These are phyloP conservation scores for Limenitis camilla DNA, from an alignment of 2,888 invertebrate species.

Conservation along the genomic window DNA sequence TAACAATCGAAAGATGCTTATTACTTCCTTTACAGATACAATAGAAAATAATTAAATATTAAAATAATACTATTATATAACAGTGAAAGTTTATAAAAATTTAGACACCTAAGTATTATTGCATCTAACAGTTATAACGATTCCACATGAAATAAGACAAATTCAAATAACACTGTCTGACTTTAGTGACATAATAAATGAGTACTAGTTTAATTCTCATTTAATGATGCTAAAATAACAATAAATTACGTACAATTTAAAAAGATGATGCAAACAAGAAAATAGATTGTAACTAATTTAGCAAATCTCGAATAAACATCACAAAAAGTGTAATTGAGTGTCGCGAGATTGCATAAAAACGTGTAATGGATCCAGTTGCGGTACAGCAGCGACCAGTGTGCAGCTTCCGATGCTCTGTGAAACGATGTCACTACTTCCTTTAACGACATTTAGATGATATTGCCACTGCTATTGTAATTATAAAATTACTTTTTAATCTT, in stretches of 20 bases:
- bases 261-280: neutral
- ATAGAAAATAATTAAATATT: constrained; percentile 5
- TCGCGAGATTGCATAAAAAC: neutral
- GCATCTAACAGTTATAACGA: too few relatives aligned
- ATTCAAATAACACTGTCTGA: too few relatives aligned
- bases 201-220: neutral
- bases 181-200: too few relatives aligned
- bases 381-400: neutral
- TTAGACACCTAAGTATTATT: too few relatives aligned
- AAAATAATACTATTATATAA: neutral
- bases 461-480: neutral
- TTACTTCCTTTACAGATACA: neutral
- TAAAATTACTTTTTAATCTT: neutral
- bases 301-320: too few relatives aligned
- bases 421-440: constrained; percentile 5
- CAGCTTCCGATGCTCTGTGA: neutral
- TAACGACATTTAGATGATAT: neutral
- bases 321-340: neutral
- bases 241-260: neutral
- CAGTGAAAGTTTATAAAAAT: neutral
- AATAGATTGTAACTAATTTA: too few relatives aligned
- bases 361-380: neutral
- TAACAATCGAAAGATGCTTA: neutral
- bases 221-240: neutral
- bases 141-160: too few relatives aligned